Percentiles rank a stretch among this genome's conserved stretches.
Evolutionary conservation across 37 sponge, comb jelly and placozoan genomes (phyloP).

Genomic region (Crambe crambe): DNA sequence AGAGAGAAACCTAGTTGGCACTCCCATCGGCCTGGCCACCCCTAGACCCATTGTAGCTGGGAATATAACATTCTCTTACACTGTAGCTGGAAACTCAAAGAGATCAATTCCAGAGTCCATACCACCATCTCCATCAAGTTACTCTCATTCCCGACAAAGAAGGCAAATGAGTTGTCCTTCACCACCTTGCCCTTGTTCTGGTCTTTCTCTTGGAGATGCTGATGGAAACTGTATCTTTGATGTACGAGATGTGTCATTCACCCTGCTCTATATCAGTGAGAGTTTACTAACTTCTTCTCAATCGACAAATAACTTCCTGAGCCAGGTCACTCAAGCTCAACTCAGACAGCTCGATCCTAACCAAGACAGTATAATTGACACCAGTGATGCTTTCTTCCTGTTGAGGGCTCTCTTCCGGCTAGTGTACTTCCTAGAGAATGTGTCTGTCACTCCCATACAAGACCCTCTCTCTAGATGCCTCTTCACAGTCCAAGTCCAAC

Average conservation of each 20-base stretch:
- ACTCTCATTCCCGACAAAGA: background rate
- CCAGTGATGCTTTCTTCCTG: slow-evolving; percentile 67
- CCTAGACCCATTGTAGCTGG: slow-evolving; percentile 55
- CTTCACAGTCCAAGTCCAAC: slow-evolving; percentile 43
- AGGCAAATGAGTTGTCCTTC: slow-evolving; percentile 10
- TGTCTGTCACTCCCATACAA: slow-evolving; percentile 46
- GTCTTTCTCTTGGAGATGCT: slow-evolving; percentile 47
- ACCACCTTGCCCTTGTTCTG: slow-evolving; percentile 38
- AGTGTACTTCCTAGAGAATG: slow-evolving; percentile 43
- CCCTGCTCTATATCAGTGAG: slow-evolving; percentile 50
- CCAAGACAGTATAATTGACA: slow-evolving; percentile 46
- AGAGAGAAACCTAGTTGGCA: slow-evolving; percentile 30
- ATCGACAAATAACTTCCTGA: slow-evolving; percentile 27
- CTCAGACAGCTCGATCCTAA: slow-evolving; percentile 49
- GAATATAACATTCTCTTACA: slow-evolving; percentile 8
- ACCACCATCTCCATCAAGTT: background rate
- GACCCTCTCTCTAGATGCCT: slow-evolving; percentile 32
- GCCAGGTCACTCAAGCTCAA: slow-evolving; percentile 2
- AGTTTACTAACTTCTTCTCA: slow-evolving; percentile 21
- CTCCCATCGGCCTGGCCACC: slow-evolving; percentile 53
- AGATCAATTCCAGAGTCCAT: background rate
- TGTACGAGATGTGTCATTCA: slow-evolving; percentile 55
- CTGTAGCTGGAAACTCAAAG: background rate
- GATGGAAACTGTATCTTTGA: slow-evolving; percentile 80
- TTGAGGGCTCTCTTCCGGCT: slow-evolving; percentile 46